Conservation (phyloP, 2,113 vertebrate genomes). For the Psammodynastes pulverulentus region DNA sequence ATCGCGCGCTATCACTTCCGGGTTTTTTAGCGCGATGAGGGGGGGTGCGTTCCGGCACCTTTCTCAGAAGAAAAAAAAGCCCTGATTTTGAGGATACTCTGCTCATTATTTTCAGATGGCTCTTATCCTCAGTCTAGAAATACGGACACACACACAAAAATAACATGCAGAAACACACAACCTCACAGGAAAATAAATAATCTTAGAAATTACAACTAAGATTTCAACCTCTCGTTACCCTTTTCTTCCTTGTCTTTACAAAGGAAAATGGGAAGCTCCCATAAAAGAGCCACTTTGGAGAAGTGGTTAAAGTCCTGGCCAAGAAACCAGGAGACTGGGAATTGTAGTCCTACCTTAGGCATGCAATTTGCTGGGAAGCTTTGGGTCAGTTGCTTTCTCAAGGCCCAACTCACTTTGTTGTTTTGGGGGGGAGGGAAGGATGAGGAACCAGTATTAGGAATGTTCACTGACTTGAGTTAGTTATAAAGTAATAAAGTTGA, state of each 20-base stretch:
- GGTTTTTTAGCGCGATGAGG: too few species aligned
- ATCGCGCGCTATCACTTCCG: too few species aligned
- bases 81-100: background rate
- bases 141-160: background rate
- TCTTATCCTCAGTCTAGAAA: background rate
- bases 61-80: too few species aligned
- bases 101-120: background rate
- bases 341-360: background rate
- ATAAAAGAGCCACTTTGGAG: background rate
- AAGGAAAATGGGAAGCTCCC: background rate
- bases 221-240: background rate
- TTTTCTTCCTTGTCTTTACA: background rate
- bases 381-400: background rate
- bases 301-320: background rate
- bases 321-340: background rate
- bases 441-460: too few species aligned
- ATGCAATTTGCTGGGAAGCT: background rate
- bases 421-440: too few species aligned
- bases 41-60: too few species aligned
- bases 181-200: background rate
- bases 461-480: too few species aligned
- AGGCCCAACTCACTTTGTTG: background rate
- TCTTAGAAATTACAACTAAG: background rate
- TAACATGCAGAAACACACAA: background rate
- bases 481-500: too few species aligned